phyloP scores from a whole-genome alignment of 2,888 invertebrate species.

The Dendrolimus houi region DNA sequence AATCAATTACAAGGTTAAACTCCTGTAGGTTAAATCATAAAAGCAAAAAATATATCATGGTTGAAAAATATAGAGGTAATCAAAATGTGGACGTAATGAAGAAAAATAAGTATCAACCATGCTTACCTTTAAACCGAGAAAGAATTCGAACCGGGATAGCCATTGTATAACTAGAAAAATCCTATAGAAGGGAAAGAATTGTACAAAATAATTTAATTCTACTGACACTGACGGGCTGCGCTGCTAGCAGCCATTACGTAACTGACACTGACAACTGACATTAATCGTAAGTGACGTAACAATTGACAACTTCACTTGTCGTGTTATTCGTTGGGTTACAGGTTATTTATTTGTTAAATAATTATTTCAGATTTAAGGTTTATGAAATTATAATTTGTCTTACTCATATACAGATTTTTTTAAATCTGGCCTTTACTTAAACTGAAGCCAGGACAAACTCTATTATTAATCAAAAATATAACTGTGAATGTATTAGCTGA shows the following conservation, averaged over 20 bases:
- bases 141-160: constrained; percentile 77
- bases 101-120: constrained; percentile 5
- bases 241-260: constrained; percentile 49
- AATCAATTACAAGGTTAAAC: constrained; percentile 35
- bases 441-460: too few relatives aligned
- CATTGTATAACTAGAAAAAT: constrained; percentile 51
- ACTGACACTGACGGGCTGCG: constrained; percentile 29
- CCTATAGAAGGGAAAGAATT: constrained; percentile 23
- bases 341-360: too few relatives aligned
- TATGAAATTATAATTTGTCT: too few relatives aligned
- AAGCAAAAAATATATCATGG: constrained; percentile 6
- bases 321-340: too few relatives aligned
- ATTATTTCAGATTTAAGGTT: too few relatives aligned
- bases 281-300: too few relatives aligned
- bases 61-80: not conserved
- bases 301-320: too few relatives aligned
- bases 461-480: too few relatives aligned
- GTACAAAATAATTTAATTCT: constrained; percentile 30
- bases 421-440: too few relatives aligned
- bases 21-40: constrained; percentile 17
- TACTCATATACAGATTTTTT: too few relatives aligned
- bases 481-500: too few relatives aligned
- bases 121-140: constrained; percentile 74
- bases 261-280: constrained; percentile 11
- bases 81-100: not conserved